Evolutionary conservation across 2,888 invertebrate species (phyloP), one percentile per base, ranked within the genome.

Genomic region (Galerucella nymphaeae): DNA sequence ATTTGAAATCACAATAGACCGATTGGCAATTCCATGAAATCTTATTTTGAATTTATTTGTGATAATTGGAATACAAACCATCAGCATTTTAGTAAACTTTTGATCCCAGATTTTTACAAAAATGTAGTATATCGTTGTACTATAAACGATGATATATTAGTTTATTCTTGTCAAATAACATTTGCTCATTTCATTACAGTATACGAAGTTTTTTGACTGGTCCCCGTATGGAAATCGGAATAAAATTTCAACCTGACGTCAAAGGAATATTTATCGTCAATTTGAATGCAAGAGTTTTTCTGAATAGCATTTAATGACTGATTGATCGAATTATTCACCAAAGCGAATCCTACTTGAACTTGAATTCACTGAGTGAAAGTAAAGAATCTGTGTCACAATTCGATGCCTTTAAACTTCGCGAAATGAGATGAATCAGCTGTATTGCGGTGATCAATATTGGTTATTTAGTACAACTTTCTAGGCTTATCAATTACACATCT

Each of bases 361-460:
- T 61, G 61, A 61, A 61, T 38, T 38, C n/a, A 41, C 41, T 38
- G 9, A 71, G 71, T 71, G 71, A 71, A 71, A 71, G 71, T 71
- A 41, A 16, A 59, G 50, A 61, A 61, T 61, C 20, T 41, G 41
- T 61, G 71, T 66, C 71, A 61, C 18, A 59, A 61, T 61, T 61
- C 41, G 38, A n/a, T n/a, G 58, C 20, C 11, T 59, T 14, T 59
- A 30, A 59, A 41, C 61, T 62, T 42, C 11, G 18, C 61, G 42
- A 62, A 62, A 16, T 16, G 5, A 62, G 61, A 62, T 62, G 61
- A 62, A 41, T 62, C 61, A 62, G 61, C 59, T 59, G 16, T 13
- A 16, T 42, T 41, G 42, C 61, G 16, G 61, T 16, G 61, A 62
- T 62, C 42, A 18, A 42, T 61, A 62, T 62, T 42, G 42, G 41